phyloP scores from a whole-genome alignment of 2,888 invertebrate genomes.

The Noctua janthina region DNA sequence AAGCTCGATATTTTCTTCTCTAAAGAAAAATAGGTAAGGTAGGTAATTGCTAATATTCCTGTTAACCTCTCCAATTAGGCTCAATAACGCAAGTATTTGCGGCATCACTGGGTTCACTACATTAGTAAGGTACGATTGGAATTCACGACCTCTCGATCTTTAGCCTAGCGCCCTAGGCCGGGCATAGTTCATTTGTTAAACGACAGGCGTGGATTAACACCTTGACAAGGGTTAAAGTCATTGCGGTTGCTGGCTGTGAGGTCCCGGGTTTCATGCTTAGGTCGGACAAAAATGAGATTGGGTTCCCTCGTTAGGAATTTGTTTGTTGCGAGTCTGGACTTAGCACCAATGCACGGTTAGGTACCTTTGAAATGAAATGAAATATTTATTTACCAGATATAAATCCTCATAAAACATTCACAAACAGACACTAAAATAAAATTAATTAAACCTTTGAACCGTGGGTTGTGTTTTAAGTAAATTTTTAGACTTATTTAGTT shows the following conservation, averaged over 20 bases:
- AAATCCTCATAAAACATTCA: too few relatives aligned
- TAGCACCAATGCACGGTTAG: too few relatives aligned
- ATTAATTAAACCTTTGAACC: neutral
- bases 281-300: neutral
- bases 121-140: neutral
- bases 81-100: constrained; percentile 7
- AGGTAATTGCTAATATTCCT: constrained; percentile 9
- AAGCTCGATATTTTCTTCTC: neutral
- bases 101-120: constrained; percentile 8
- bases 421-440: too few relatives aligned
- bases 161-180: constrained; percentile 14
- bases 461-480: neutral
- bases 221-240: neutral
- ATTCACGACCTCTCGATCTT: constrained; percentile 17
- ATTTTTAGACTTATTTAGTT: constrained; percentile 1
- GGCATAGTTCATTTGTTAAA: neutral
- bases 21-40: neutral
- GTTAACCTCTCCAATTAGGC: constrained; percentile 19
- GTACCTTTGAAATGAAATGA: neutral
- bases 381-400: too few relatives aligned
- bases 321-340: neutral
- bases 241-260: neutral
- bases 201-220: neutral
- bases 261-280: neutral
- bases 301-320: neutral